These are phyloP conservation scores for Vicugna pacos DNA, from an alignment of 2,113 vertebrate genomes.

Conservation along the genomic window DNA sequence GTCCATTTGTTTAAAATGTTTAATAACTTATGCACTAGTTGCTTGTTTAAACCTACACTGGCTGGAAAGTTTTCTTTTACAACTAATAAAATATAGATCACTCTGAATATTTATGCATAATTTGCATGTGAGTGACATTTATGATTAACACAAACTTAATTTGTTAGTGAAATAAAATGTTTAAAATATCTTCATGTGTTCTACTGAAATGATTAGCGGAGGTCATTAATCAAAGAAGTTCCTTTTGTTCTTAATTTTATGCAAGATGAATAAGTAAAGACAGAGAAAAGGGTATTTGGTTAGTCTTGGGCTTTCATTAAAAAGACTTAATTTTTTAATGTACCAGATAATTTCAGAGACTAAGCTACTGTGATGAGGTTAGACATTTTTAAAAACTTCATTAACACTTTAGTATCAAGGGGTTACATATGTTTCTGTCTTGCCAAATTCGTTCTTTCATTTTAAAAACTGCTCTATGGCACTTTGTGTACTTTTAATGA, in stretches of 20 bases:
- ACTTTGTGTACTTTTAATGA: background rate
- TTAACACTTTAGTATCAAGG: constrained; percentile 15
- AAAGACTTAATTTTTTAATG: constrained; percentile 73
- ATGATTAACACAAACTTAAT: constrained; percentile 86
- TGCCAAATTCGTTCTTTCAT: background rate
- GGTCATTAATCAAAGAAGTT: constrained; percentile 85
- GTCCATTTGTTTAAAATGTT: constrained; percentile 85
- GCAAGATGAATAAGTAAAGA: constrained; percentile 80
- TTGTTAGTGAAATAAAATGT: constrained; percentile 85
- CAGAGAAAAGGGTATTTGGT: constrained; percentile 75
- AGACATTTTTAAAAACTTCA: background rate
- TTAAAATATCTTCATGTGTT: constrained; percentile 80
- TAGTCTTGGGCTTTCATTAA: constrained; percentile 69
- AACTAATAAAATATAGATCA: constrained; percentile 87
- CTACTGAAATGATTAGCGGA: constrained; percentile 83
- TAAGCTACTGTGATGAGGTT: background rate
- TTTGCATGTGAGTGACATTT: constrained; percentile 84
- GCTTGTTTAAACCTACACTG: constrained; percentile 84
- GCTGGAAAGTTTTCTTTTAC: constrained; percentile 83
- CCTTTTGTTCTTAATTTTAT: constrained; percentile 84
- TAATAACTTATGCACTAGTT: constrained; percentile 87
- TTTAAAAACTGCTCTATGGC: background rate
- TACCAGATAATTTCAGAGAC: constrained; percentile 41
- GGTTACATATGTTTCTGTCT: background rate
- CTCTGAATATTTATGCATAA: constrained; percentile 84